Evolutionary conservation across 2,888 invertebrate species (phyloP).

Genomic region (Sesia apiformis): DNA sequence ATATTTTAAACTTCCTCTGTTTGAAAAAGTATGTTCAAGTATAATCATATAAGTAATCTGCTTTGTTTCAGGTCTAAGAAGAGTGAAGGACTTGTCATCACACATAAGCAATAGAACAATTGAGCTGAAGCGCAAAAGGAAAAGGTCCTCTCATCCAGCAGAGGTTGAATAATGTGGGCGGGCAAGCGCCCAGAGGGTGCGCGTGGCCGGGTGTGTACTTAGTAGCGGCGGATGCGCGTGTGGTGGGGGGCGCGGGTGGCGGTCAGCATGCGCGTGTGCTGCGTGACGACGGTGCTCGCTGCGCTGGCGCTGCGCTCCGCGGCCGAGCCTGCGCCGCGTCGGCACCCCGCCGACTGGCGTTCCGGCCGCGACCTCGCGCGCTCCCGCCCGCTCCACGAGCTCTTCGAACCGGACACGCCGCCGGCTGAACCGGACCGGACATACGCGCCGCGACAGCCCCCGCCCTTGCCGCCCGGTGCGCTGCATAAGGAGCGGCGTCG

Average conservation of each 20-base stretch:
- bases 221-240: constrained; percentile 53
- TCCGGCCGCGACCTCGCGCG: constrained; percentile 38
- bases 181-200: constrained; percentile 53
- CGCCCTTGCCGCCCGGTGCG: constrained; percentile 36
- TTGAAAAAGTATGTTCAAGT: no score
- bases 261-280: constrained; percentile 61
- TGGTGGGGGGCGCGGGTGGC: constrained; percentile 48
- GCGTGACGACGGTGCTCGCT: constrained; percentile 54
- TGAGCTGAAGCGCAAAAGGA: constrained; percentile 25
- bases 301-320: constrained; percentile 57
- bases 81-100: constrained; percentile 2
- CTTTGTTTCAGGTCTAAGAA: constrained; percentile 30
- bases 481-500: constrained; percentile 49
- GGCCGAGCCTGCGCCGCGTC: constrained; percentile 52
- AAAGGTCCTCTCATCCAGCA: constrained; percentile 8
- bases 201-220: constrained; percentile 50
- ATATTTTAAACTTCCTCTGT: no score
- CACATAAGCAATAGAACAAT: constrained; percentile 7
- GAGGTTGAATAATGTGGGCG: constrained; percentile 58
- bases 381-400: constrained; percentile 50
- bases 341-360: constrained; percentile 43
- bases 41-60: no score
- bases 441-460: constrained; percentile 29
- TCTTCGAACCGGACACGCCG: constrained; percentile 50
- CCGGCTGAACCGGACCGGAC: constrained; percentile 20